Percentiles rank a stretch among this genome's conserved stretches.
These are phyloP conservation scores for Brachyptera risi DNA, from an alignment of 2,888 invertebrate species.

Conservation along the genomic window DNA sequence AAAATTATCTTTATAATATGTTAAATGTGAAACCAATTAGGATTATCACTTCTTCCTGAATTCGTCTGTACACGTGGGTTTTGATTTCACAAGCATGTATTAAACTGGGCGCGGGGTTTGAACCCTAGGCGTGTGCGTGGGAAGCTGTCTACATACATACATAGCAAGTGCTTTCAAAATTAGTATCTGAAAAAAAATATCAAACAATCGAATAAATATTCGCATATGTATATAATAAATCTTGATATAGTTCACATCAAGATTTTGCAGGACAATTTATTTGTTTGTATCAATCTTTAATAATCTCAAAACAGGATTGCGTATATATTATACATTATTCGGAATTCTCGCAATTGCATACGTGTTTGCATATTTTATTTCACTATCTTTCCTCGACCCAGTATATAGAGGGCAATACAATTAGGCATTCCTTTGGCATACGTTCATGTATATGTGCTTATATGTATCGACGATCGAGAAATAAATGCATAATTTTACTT, in stretches of 20 bases:
- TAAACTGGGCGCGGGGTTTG: neutral
- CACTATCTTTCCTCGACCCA: neutral
- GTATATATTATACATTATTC: neutral
- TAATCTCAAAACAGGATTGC: neutral
- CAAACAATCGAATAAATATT: neutral
- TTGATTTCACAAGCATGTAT: neutral
- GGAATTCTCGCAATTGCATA: too few relatives aligned
- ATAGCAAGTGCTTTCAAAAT: neutral
- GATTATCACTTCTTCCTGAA: neutral
- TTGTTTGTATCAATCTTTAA: slow-evolving; percentile 6
- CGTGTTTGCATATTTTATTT: neutral
- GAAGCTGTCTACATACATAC: slow-evolving; percentile 2
- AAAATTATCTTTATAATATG: neutral
- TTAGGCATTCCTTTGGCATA: too few relatives aligned
- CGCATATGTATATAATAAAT: neutral
- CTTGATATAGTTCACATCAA: neutral
- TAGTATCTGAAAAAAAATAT: slow-evolving; percentile 1
- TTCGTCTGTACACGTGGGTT: neutral
- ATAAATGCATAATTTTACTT: too few relatives aligned
- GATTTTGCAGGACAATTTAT: slow-evolving; percentile 3
- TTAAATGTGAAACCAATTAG: slow-evolving; percentile 7
- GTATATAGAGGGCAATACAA: too few relatives aligned
- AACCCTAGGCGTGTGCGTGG: slow-evolving; percentile 1
- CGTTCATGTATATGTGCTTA: too few relatives aligned
- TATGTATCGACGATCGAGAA: too few relatives aligned